phyloP scores from a whole-genome alignment of 2,113 vertebrate genomes.

The Hippocampus abdominalis region DNA sequence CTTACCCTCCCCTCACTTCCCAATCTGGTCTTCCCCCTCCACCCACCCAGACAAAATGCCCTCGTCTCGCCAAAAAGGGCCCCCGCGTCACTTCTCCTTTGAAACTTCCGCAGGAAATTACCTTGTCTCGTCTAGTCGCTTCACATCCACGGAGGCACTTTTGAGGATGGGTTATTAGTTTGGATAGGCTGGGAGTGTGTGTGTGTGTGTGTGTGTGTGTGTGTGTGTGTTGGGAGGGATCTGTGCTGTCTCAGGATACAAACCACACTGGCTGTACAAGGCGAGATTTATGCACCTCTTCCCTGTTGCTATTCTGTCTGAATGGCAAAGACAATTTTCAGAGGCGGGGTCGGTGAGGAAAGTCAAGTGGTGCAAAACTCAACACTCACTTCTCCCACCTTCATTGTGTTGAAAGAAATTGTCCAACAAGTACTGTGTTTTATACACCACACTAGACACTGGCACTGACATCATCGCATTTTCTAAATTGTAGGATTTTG shows the following conservation, averaged over 20 bases:
- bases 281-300: not conserved
- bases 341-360: no score
- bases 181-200: conserved; percentile 24
- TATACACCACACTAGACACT: no score
- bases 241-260: not conserved
- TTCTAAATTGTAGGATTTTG: no score
- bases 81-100: conserved; percentile 2
- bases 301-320: not conserved
- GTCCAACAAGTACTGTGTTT: no score
- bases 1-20: not conserved
- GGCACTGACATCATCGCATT: no score
- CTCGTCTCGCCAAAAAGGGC: not conserved
- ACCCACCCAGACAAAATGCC: conserved; percentile 16
- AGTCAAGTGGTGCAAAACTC: no score
- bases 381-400: no score
- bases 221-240: not conserved
- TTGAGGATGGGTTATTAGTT: conserved; percentile 27
- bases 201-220: conserved; percentile 8
- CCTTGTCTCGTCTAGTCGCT: conserved; percentile 56
- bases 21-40: not conserved
- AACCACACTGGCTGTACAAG: not conserved
- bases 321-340: not conserved
- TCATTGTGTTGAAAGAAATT: no score
- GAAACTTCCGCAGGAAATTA: conserved; percentile 72
- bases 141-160: conserved; percentile 37